Evolutionary conservation across 1,140 invertebrate genomes (phyloP).

Genomic region (Drosophila ogumai): DNA sequence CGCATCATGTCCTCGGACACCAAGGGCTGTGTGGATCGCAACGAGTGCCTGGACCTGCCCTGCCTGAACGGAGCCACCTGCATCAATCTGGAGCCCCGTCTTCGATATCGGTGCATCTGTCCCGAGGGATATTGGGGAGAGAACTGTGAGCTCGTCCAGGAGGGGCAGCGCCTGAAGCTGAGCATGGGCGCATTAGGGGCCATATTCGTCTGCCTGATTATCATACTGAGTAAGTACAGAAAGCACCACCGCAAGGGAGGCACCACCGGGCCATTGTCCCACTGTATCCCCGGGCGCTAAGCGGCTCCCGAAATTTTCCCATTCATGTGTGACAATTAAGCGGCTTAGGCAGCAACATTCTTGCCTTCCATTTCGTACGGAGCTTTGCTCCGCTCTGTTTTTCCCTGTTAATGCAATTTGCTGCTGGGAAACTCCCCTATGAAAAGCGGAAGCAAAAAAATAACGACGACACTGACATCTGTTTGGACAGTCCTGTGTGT

Average conservation of each 20-base stretch:
- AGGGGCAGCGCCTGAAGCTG: slow-evolving; percentile 87
- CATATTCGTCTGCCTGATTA: slow-evolving; percentile 88
- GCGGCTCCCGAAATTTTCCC: slow-evolving; percentile 49
- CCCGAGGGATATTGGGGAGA: slow-evolving; percentile 88
- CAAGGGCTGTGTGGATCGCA: slow-evolving; percentile 87
- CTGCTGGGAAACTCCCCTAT: slow-evolving; percentile 32
- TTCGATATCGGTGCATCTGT: slow-evolving; percentile 87
- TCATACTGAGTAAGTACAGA: slow-evolving; percentile 87
- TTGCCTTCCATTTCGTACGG: slow-evolving; percentile 3
- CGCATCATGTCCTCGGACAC: slow-evolving; percentile 87
- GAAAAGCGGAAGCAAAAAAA: slow-evolving; percentile 17
- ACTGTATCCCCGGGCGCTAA: slow-evolving; percentile 24
- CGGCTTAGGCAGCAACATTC: slow-evolving; percentile 66
- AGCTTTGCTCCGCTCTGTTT: slow-evolving; percentile 35
- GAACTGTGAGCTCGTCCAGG: slow-evolving; percentile 88
- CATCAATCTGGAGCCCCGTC: slow-evolving; percentile 86
- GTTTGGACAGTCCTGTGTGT: slow-evolving; percentile 45
- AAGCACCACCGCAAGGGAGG: background rate
- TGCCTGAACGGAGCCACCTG: slow-evolving; percentile 88
- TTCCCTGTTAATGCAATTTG: slow-evolving; percentile 77
- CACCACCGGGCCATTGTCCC: background rate
- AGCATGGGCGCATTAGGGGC: slow-evolving; percentile 88
- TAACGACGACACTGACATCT: slow-evolving; percentile 37
- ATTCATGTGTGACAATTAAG: slow-evolving; percentile 75
- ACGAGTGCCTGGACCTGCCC: slow-evolving; percentile 88